These are phyloP conservation scores for Rhinopithecus roxellana DNA, from an alignment of 2,113 vertebrate genomes.

Conservation along the genomic window DNA sequence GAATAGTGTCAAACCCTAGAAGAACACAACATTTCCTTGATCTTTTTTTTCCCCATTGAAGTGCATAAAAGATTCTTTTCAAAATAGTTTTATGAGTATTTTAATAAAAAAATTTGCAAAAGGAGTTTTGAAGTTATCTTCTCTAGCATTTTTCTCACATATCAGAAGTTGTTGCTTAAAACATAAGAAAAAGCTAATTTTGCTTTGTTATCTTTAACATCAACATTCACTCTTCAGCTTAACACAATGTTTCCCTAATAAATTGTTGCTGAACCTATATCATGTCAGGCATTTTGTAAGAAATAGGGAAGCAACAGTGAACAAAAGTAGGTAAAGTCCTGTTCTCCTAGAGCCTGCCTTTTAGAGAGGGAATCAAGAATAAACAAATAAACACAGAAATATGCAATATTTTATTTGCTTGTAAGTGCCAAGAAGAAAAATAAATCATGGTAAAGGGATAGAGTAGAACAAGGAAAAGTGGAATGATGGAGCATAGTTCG, in stretches of 20 bases:
- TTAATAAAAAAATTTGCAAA: conserved; percentile 15
- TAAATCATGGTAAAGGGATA: background rate
- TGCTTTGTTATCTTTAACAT: conserved; percentile 26
- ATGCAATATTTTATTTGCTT: background rate
- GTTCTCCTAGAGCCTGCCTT: background rate
- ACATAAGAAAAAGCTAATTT: background rate
- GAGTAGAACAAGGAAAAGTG: background rate
- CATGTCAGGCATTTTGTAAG: background rate
- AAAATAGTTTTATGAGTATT: conserved; percentile 38
- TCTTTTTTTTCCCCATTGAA: background rate
- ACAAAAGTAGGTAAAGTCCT: background rate
- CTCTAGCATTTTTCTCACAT: background rate
- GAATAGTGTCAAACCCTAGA: background rate
- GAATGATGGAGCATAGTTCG: background rate
- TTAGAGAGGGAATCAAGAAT: background rate
- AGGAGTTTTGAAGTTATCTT: background rate
- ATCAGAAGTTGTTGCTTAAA: conserved; percentile 15
- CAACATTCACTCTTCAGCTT: background rate
- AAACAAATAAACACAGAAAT: background rate
- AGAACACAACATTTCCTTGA: background rate
- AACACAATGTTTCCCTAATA: conserved; percentile 27
- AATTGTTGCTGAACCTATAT: background rate
- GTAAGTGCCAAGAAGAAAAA: conserved; percentile 32
- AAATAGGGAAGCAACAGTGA: background rate
- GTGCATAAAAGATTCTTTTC: background rate